Evolutionary conservation across 2,797 vertebrate species (phyloP).

Genomic region (Lagorchestes hirsutus): DNA sequence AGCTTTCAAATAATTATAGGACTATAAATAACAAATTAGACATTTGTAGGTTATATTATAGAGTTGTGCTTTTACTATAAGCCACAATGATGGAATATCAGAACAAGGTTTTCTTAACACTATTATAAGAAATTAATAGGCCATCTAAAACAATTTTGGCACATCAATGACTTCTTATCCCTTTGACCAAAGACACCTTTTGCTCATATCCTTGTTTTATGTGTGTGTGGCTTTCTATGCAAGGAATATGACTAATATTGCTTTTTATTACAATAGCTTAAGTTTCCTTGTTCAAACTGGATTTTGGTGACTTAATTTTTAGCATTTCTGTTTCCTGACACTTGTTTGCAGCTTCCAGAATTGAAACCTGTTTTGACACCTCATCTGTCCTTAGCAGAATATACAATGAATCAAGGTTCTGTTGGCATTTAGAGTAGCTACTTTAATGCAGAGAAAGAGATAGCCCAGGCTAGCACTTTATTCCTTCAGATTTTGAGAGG

Average conservation of each 20-base stretch:
- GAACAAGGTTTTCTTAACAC: neutral
- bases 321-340: neutral
- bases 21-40: neutral
- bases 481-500: neutral
- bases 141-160: neutral
- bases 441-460: neutral
- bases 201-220: neutral
- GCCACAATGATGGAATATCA: neutral
- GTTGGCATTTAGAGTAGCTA: neutral
- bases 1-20: neutral
- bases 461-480: neutral
- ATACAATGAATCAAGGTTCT: neutral
- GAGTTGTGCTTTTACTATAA: neutral
- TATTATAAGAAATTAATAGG: neutral
- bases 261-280: neutral
- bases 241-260: neutral
- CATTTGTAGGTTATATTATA: neutral
- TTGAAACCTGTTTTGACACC: neutral
- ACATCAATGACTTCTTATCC: neutral
- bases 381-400: neutral
- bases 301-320: neutral
- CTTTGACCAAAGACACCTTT: neutral
- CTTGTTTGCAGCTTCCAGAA: neutral
- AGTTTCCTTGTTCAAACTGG: neutral
- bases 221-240: neutral